Conservation (phyloP, 2,888 invertebrate species). For the Caenorhabditis sp. region DNA sequence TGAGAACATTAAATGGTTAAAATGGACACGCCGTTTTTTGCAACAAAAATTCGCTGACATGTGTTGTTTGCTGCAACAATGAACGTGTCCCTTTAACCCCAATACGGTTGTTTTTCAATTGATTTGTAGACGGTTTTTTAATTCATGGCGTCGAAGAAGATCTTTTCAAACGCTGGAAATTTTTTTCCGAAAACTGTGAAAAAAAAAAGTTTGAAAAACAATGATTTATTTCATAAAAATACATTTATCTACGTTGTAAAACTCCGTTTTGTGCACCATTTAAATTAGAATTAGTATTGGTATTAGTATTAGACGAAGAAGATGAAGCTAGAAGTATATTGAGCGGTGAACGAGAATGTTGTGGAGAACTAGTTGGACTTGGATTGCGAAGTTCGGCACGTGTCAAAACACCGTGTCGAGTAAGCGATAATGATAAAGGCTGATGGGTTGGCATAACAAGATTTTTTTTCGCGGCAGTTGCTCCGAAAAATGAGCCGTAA, state of each 20-base stretch:
- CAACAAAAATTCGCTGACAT: no score
- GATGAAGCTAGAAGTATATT: slow-evolving; percentile 13
- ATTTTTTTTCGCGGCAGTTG: not conserved
- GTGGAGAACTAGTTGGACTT: slow-evolving; percentile 28
- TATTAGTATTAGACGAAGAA: slow-evolving; percentile 11
- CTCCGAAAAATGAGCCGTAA: not conserved
- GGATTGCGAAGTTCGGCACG: slow-evolving; percentile 28
- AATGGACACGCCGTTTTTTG: no score
- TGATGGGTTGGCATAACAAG: not conserved
- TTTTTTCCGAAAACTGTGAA: no score
- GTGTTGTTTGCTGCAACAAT: no score
- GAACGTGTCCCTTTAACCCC: no score
- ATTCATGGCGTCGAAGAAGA: no score
- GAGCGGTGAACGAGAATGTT: slow-evolving; percentile 18
- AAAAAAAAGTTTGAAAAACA: slow-evolving; percentile 5
- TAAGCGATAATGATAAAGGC: not conserved
- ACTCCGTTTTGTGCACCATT: slow-evolving; percentile 35
- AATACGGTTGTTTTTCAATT: no score
- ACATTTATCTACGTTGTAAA: slow-evolving; percentile 20
- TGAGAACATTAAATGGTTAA: no score
- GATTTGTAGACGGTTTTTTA: no score
- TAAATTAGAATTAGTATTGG: no score
- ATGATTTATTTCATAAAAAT: slow-evolving; percentile 4
- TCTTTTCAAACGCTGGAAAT: no score
- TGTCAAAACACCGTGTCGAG: slow-evolving; percentile 34